phyloP scores from a whole-genome alignment of 2,113 vertebrate genomes.

The Calyptommatus sinebrachiatus region DNA sequence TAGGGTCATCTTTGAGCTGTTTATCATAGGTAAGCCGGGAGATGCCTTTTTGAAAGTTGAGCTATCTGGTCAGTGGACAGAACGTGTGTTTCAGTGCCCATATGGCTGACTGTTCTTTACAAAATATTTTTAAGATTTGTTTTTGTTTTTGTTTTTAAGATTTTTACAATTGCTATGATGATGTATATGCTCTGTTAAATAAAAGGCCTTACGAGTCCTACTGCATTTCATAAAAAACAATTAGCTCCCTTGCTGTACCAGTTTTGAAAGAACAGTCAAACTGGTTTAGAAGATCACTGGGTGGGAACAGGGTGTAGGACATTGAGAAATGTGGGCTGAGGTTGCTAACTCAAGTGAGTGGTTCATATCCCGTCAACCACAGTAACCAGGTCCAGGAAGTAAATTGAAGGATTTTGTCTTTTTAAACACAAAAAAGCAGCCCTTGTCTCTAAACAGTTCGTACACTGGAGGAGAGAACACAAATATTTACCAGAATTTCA shows the following conservation, averaged over 20 bases:
- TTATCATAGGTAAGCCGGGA: no score
- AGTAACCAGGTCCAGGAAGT: neutral
- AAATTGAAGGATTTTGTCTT: neutral
- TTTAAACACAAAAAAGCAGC: neutral
- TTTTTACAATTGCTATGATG: no score
- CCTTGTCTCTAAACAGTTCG: neutral
- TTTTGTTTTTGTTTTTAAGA: no score
- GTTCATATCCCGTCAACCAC: conserved; percentile 7
- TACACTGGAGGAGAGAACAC: neutral
- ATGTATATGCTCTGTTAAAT: no score
- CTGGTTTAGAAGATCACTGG: conserved; percentile 1
- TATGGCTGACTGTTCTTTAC: neutral
- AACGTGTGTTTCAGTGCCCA: no score
- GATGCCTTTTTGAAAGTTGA: no score
- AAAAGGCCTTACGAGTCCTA: neutral
- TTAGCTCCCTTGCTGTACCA: neutral
- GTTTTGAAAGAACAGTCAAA: conserved; percentile 15
- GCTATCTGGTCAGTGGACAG: no score
- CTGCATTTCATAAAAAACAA: neutral
- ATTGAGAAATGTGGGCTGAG: conserved; percentile 1
- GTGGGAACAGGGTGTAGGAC: conserved; percentile 6
- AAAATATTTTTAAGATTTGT: neutral
- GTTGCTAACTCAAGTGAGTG: neutral
- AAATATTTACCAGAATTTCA: neutral
- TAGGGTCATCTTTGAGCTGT: no score